These are phyloP conservation scores for Sphaerophoria rueppellii DNA, from an alignment of 2,888 invertebrate genomes.

Conservation along the genomic window DNA sequence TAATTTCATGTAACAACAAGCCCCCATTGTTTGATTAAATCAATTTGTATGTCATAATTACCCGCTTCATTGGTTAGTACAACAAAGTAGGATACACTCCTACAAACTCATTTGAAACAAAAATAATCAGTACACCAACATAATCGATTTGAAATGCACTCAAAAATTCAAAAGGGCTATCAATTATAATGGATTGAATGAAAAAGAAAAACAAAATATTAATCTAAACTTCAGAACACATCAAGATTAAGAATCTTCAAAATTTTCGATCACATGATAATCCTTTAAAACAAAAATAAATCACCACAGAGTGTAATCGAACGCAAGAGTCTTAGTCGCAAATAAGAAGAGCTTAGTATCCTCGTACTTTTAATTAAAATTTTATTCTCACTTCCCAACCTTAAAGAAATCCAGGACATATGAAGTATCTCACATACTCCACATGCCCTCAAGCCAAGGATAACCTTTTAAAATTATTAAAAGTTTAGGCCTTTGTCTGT, in stretches of 20 bases:
- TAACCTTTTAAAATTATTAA: conserved; percentile 33
- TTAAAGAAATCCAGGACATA: too few species aligned
- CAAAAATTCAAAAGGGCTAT: too few species aligned
- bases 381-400: not conserved
- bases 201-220: not conserved
- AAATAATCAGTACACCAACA: not conserved
- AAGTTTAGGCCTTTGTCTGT: conserved; percentile 5
- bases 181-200: not conserved
- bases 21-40: conserved; percentile 19
- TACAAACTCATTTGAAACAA: not conserved
- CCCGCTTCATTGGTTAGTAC: not conserved
- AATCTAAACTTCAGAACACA: not conserved
- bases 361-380: conserved; percentile 15
- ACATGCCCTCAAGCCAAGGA: not conserved
- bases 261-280: conserved; percentile 2
- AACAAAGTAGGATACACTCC: not conserved
- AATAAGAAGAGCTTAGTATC: not conserved
- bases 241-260: not conserved
- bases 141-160: too few species aligned
- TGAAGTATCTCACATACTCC: too few species aligned
- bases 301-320: conserved; percentile 9
- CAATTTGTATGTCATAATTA: conserved; percentile 20
- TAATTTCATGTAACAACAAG: not conserved
- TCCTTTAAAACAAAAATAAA: conserved; percentile 6
- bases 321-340: not conserved